phyloP scores from a whole-genome alignment of 2,888 invertebrate genomes.

The Priapulus caudatus region DNA sequence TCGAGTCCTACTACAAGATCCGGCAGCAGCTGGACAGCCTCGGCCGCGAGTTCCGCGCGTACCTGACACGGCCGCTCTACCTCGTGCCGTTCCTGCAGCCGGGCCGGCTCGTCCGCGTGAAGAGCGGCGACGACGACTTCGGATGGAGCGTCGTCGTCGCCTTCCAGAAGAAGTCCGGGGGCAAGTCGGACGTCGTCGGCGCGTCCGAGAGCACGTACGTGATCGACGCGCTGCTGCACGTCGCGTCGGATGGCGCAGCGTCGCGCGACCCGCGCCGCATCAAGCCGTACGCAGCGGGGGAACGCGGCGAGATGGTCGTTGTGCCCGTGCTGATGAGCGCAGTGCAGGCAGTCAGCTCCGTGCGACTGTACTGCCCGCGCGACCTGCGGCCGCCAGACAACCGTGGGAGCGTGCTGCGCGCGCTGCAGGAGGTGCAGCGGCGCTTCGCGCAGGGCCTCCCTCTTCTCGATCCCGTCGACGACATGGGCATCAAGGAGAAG shows the following conservation, averaged over 20 bases:
- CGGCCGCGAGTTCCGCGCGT: conserved; percentile 59
- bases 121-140: conserved; percentile 69
- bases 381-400: conserved; percentile 75
- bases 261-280: conserved; percentile 28
- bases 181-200: conserved; percentile 6
- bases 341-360: conserved; percentile 55
- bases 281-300: conserved; percentile 44
- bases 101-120: conserved; percentile 80
- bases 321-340: conserved; percentile 53
- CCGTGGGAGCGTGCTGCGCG: conserved; percentile 68
- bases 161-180: conserved; percentile 57
- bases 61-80: conserved; percentile 71
- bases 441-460: conserved; percentile 79
- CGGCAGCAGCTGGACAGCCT: conserved; percentile 64
- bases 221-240: conserved; percentile 69
- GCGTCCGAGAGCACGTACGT: conserved; percentile 50
- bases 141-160: conserved; percentile 95
- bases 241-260: conserved; percentile 51
- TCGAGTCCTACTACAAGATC: conserved; percentile 72
- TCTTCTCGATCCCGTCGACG: conserved; percentile 76
- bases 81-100: conserved; percentile 86
- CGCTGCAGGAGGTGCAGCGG: conserved; percentile 66
- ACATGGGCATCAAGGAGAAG: conserved; percentile 84
- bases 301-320: conserved; percentile 63
- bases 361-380: conserved; percentile 76